Evolutionary conservation across 2,888 invertebrate genomes (phyloP).

Genomic region (Galeopsomyia nigrocyanea): DNA sequence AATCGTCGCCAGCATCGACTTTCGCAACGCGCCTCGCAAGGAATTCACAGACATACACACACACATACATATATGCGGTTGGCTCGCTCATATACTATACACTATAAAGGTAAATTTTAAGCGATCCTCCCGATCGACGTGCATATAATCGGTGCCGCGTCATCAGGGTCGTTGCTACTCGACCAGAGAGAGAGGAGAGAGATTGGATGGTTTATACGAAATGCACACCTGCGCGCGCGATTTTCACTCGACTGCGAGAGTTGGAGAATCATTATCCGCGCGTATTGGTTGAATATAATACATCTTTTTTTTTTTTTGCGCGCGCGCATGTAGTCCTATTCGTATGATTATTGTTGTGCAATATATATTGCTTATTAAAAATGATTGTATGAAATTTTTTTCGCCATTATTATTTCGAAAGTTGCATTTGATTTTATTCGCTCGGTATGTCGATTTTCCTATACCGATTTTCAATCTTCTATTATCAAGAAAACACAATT

Average conservation of each 20-base stretch:
- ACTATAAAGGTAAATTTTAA: constrained; percentile 28
- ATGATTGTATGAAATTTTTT: not conserved
- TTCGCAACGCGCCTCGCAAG: not conserved
- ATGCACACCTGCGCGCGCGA: not conserved
- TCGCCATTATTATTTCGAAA: no score
- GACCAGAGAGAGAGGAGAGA: not conserved
- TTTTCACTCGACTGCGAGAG: not conserved
- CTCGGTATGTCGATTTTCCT: no score
- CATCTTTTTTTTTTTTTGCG: not conserved
- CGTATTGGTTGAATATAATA: not conserved
- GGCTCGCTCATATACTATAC: not conserved
- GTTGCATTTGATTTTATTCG: no score
- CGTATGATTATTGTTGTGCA: constrained; percentile 2
- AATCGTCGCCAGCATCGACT: constrained; percentile 29
- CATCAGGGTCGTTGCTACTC: no score
- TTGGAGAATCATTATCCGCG: constrained; percentile 1
- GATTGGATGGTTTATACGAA: no score
- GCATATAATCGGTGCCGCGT: constrained; percentile 6
- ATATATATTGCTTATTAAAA: constrained; percentile 26
- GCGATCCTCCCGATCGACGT: constrained; percentile 11
- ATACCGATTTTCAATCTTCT: no score
- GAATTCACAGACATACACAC: not conserved
- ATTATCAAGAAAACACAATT: no score
- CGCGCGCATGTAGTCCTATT: not conserved
- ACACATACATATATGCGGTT: no score